A percentile compares a stretch with the other conserved stretches of the same genome.
Conservation (phyloP, 1,140 invertebrate species). For the Hyles vespertilio region DNA sequence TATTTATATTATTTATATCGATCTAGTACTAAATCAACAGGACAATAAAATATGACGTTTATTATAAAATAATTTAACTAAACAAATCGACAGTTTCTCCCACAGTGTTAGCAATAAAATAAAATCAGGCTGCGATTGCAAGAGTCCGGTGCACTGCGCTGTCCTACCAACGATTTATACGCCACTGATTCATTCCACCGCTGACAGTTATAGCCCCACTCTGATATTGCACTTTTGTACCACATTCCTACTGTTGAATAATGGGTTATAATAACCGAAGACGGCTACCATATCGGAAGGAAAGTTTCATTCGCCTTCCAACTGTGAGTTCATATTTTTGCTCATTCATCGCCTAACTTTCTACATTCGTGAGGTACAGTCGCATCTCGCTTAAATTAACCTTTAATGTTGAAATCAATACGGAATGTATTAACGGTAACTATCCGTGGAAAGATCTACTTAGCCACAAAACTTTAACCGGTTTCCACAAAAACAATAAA, state of each 20-base stretch:
- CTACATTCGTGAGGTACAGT: constrained; percentile 17
- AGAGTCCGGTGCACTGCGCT: constrained; percentile 34
- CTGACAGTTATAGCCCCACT: constrained; percentile 60
- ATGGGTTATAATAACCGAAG: constrained; percentile 54
- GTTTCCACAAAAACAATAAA: constrained; percentile 56
- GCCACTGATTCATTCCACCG: constrained; percentile 59
- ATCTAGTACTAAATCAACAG: constrained; percentile 2
- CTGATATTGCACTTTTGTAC: constrained; percentile 65
- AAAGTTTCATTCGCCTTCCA: neutral
- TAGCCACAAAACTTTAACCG: constrained; percentile 52
- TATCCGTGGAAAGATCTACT: constrained; percentile 23
- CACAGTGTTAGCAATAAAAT: constrained; percentile 47
- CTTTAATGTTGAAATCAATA: constrained; percentile 20
- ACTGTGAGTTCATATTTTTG: constrained; percentile 19
- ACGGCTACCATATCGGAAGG: constrained; percentile 26
- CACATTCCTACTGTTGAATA: constrained; percentile 51
- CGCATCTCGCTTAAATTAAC: constrained; percentile 12
- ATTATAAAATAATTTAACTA: constrained; percentile 39
- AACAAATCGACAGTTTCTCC: constrained; percentile 44
- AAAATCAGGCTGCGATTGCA: constrained; percentile 40
- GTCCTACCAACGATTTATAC: constrained; percentile 56
- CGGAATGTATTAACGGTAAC: constrained; percentile 20
- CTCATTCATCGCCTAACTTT: constrained; percentile 33
- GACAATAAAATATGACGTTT: constrained; percentile 13
- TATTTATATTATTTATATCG: too few species aligned